Evolutionary conservation across 2,113 vertebrate species (phyloP), one percentile per base, ranked within the genome.

Genomic region (Dermatemys mawii): DNA sequence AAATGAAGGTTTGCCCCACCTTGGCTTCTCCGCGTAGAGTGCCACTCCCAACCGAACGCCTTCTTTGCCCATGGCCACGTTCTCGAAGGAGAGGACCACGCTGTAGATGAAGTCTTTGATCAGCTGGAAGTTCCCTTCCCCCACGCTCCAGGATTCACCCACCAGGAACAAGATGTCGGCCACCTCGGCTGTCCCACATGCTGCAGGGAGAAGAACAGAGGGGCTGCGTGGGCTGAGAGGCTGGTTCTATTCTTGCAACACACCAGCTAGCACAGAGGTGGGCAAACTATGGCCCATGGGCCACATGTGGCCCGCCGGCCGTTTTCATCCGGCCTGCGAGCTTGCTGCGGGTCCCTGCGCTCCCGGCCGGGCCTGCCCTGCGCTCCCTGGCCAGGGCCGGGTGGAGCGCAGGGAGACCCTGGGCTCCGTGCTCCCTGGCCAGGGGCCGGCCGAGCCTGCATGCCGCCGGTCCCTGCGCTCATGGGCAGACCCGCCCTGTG

Each of bases 131-230:
- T 97, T 98, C 76, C 57, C 95, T 46, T 92, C 96, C 29, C 98
- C 98, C 0, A 98, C 13, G 1, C 94, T 95, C 98, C 98, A 97
- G 0, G 98, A 99, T 38, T 98, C 98, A 78, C 99, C 99, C 96
- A 99, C 97, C 4, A 99, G 97, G 97, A 99, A 99, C 49, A 99
- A 97, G 0, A 99, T 78, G 9, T 99, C 97, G 0, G 99, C 99
- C 85, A 97, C 97, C 90, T 97, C 98, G 8, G 98, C 98, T 0
- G 98, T 99, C 90, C 98, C 97, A 97, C 99, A 99, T n/a, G 93
- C 99, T 99, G 97, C 55, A 35, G 76, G 76, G 84, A 81, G 38
- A 50, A 51, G 38, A 79, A 57, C 10, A 38, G 26, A 46, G 35
- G 1, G 63, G 17, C 63, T 11, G 50, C 21, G 41, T 48, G 24